phyloP scores from a whole-genome alignment of 2,113 vertebrate genomes.

The Stercorarius parasiticus region DNA sequence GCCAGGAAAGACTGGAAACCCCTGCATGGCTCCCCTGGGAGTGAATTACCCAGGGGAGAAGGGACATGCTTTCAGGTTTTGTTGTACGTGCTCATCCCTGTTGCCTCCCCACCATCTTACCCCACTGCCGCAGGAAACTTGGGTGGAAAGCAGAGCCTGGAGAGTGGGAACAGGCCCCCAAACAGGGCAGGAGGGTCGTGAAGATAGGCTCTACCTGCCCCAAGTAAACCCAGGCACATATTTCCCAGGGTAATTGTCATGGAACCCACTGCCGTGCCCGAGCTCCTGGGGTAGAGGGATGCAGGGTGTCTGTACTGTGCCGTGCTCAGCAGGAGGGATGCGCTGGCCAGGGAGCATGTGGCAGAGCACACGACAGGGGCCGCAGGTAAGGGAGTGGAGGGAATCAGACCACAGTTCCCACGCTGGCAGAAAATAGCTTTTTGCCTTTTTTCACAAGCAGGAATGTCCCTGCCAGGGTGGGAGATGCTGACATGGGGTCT shows the following conservation, averaged over 20 bases:
- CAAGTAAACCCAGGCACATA: accelerated
- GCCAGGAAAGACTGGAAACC: background rate
- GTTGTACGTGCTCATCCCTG: background rate
- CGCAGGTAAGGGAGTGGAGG: accelerated
- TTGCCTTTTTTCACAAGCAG: background rate
- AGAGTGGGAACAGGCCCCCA: background rate
- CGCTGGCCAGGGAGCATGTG: accelerated
- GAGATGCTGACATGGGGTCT: accelerated
- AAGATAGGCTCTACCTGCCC: background rate
- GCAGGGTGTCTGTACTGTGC: accelerated
- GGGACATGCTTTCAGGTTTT: background rate
- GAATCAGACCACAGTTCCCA: background rate
- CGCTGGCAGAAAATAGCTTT: background rate
- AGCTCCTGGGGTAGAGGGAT: accelerated
- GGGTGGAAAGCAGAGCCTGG: background rate
- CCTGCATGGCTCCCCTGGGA: accelerated
- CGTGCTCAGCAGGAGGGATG: accelerated
- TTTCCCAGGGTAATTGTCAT: background rate
- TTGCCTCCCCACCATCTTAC: background rate
- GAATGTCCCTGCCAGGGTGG: accelerated
- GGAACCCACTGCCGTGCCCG: accelerated
- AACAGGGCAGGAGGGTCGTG: background rate
- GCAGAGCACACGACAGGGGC: accelerated
- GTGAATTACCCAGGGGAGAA: background rate
- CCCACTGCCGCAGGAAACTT: background rate